Conservation (phyloP, 1,140 invertebrate genomes). For the Oscheius sp. region DNA sequence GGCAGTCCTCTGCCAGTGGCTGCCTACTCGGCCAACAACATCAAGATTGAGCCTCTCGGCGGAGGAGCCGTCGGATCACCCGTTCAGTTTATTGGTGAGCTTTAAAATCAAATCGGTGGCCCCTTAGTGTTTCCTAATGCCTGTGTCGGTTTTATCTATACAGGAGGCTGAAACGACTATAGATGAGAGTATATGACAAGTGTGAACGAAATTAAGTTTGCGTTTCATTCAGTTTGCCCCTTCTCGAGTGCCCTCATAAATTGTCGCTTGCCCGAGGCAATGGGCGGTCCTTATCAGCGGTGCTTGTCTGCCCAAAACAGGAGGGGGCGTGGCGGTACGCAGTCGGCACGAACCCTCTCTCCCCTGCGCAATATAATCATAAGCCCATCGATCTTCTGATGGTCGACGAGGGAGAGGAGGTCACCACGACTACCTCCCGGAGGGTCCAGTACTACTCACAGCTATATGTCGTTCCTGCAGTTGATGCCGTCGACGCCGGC, state of each 20-base stretch:
- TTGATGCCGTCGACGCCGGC: slow-evolving; percentile 89
- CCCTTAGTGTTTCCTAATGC: no score
- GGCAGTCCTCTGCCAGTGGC: slow-evolving; percentile 65
- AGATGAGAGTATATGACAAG: no score
- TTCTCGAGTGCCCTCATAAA: no score
- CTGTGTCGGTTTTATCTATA: no score
- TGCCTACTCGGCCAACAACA: slow-evolving; percentile 43
- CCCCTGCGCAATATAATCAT: slow-evolving; percentile 5
- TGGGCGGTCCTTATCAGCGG: not conserved
- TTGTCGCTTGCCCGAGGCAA: no score
- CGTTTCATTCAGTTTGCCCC: no score
- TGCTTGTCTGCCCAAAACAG: not conserved
- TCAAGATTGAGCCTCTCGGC: slow-evolving; percentile 48
- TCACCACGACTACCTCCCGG: no score
- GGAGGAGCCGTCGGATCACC: slow-evolving; percentile 48
- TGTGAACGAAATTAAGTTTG: no score
- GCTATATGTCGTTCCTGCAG: slow-evolving; percentile 64
- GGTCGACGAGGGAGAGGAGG: slow-evolving; percentile 13
- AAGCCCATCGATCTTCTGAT: not conserved
- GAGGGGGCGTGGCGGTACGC: not conserved
- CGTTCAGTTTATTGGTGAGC: slow-evolving; percentile 60
- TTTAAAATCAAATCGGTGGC: no score
- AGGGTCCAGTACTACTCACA: slow-evolving; percentile 54
- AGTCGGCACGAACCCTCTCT: not conserved
- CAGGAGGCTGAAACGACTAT: no score